Base-by-base conservation (phyloP, 2,797 vertebrate genomes). In the Microchirus variegatus region DNA sequence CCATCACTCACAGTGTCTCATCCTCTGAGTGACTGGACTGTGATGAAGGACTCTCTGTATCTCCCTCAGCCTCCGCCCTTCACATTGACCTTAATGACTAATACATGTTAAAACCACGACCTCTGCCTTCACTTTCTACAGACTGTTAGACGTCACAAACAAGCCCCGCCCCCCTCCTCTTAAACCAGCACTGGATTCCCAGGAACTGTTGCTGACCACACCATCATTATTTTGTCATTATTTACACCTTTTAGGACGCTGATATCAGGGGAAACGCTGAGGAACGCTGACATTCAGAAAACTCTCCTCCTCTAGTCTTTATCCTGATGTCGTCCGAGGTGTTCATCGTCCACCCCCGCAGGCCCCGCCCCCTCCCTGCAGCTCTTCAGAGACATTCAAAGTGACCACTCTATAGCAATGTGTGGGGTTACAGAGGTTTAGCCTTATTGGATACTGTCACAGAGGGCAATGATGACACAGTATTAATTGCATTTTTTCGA, bases 111-210 rank as follows among this genome's bases (percentile, higher is more conserved):
- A 31, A 6, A 84, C 82, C 78, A 79, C 73, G 58, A 85, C 81
- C 82, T 90, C 75, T 89, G 89, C 89, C 86, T 92, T 91, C 71
- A 86, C 80, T 58, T 89, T 63, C 7, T 79, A 63, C 82, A 87
- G 91, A 92, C 91, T 91, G 91, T 91, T 90, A 85, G 73, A 79
- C 77, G 74, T 56, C 67, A 75, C 76, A 84, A 53, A 51, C 42
- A 81, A 47, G 70, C 73, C 49, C 75, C 72, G 59, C 63, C 68
- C 22, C 22, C 22, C 22, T 5, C 57, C 63, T 71, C 57, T 38
- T 69, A 82, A 82, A 83, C 87, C 86, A 90, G 90, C 90, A 80
- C 84, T 86, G 82, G 83, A 87, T 74, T 83, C 77, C 77, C 85
- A 87, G 81, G 74, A 83, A 82, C 53, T 68, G 67, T 89, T 70